Evolutionary conservation across 2,797 vertebrate genomes (phyloP).

Genomic region (Hozukius guyotensis): DNA sequence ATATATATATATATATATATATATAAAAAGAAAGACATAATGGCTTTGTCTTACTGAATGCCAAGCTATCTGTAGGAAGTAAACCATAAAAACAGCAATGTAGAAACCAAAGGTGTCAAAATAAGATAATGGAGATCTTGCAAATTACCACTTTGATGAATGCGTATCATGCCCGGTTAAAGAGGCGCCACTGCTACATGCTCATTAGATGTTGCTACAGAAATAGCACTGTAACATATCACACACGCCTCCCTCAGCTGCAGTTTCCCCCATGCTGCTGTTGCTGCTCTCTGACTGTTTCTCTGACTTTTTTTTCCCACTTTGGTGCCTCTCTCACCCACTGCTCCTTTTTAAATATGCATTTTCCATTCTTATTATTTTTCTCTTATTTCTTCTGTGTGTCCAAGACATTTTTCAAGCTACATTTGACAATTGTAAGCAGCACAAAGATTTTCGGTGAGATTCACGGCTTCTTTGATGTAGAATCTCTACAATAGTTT

Average conservation of each 20-base stretch:
- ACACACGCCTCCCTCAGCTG: slow-evolving; percentile 26
- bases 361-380: not conserved
- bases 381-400: not conserved
- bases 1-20: too few species aligned
- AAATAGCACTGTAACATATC: slow-evolving; percentile 56
- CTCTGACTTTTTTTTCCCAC: not conserved
- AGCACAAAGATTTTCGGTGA: not conserved
- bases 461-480: not conserved
- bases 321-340: not conserved
- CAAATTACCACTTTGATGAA: slow-evolving; percentile 17
- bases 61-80: not conserved
- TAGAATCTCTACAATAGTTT: not conserved
- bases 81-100: not conserved
- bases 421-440: not conserved
- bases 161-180: slow-evolving; percentile 1
- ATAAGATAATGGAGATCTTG: slow-evolving; percentile 2
- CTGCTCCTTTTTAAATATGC: not conserved
- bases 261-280: not conserved
- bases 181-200: slow-evolving; percentile 50
- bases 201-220: slow-evolving; percentile 57
- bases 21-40: not conserved
- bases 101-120: not conserved
- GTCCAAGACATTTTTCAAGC: not conserved
- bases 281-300: not conserved
- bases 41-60: not conserved